Base-by-base conservation (phyloP, 1,140 invertebrate species). In the Dinothrombium tinctorium region DNA sequence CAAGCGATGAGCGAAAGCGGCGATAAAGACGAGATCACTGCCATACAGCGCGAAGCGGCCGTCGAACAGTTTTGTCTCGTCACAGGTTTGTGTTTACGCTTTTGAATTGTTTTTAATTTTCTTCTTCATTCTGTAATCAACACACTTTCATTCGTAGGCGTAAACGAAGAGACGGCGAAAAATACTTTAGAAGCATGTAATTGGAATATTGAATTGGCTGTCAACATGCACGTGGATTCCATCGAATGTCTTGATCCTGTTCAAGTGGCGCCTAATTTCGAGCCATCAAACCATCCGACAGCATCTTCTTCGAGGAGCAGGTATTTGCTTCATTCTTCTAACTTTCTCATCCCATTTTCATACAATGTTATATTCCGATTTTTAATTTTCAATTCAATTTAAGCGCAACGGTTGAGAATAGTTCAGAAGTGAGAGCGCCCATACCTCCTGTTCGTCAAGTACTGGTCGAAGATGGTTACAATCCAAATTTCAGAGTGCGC, bases 401-500 rank as follows among this genome's bases (percentile, higher is more conserved):
- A 28, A 28, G 8, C 26, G 8, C 8, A 28, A n/a, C n/a, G 26
- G 26, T 28, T 28, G 8, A 7, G n/a, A 28, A 8, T 28, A 57
- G 6, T 45, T 62, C 63, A 43, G 57, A 57, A 37, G 62, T 75
- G 15, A 54, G 72, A 45, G 64, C 71, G 17, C 72, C 72, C 19
- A 73, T 74, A 49, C 63, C 69, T 42, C 71, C 71, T 15, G 68
- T 60, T 26, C 63, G 64, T 48, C 71, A 72, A 54, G 61, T 69
- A 26, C 50, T 69, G 19, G 59, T 71, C 2, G 61, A 68, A 50
- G 59, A 36, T 19, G 41, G 52, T 43, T 58, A 47, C 53, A 62
- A 51, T 46, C n/a, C 26, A 28, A 15, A 12, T 25, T 19, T 15
- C 9, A 38, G 22, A 14, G 23, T 24, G 6, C 22, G 57, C 35